Base-by-base conservation (phyloP, 2,888 invertebrate species). In the Drosophila nr. medialis region DNA sequence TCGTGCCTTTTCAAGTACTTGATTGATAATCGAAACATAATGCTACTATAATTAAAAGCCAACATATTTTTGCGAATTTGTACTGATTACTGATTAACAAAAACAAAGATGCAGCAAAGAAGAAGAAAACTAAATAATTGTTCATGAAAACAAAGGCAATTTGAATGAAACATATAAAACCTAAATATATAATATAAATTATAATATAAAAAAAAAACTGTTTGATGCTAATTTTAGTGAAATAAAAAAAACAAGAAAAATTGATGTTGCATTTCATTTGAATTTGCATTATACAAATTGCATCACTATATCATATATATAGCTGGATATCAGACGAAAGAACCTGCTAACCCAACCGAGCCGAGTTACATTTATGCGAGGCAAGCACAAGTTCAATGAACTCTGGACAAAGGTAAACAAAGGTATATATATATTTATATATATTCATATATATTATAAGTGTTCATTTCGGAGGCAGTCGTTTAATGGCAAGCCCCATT, bases 31-130 rank as follows among this genome's bases (percentile, higher is more conserved):
- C 72, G 64, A 64, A 62, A 70, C 63, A 68, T 75, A 72, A 79
- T 80, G 66, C 65, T 63, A 77, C 59, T 64, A 60, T 71, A 65
- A 65, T 64, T 77, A 56, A 65, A 64, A 51, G 63, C 45, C 64
- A 65, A 73, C 56, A 71, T 74, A 73, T 76, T 75, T 78, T 83
- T 77, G 80, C 89, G 78, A 90, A 89, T 91, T 90, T 89, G 91
- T 90, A 91, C 91, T 91, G 91, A 91, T 88, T 81, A 88, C 82
- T 81, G 85, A 90, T 89, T 89, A 91, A 91, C 87, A 87, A 81
- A 45, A 73, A 71, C 59, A 61, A 72, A 58, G 40, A 67, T 40
- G 24, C 24, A 24, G n/a, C n/a, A 24, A 48, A 59, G 32, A 15
- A 21, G 32, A 38, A 38, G 27, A 60, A 29, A 24, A 42, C 53